Base-by-base conservation (phyloP, 2,797 vertebrate genomes). In the Microctenopoma lineatum region DNA sequence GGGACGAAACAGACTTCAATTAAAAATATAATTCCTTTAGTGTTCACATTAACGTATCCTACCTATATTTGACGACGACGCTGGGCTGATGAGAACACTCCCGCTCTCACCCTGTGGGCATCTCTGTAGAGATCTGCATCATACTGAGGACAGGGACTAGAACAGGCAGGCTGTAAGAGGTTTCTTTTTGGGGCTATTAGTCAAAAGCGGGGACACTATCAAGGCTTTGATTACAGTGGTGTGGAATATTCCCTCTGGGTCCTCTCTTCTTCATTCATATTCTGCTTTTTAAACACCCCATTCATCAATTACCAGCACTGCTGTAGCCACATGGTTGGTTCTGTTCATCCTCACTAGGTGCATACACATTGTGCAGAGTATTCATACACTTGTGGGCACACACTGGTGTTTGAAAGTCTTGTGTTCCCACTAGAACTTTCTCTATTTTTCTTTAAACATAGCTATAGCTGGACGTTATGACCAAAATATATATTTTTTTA, bases 131-230 rank as follows among this genome's bases (percentile, higher is more conserved):
- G 80, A 70, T 51, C 72, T 58, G 60, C 11, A 12, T 52, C 66
- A 48, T 44, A 7, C 45, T 0, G 64, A 61, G 79, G 34, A n/a
- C 21, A 1, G 32, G 63, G 75, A 85, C 90, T 91, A 86, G 92
- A 94, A 90, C 86, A 92, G 92, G 71, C 58, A 83, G 75, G 56
- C 80, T 84, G 83, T 81, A 79, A 70, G 75, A 84, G 73, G 75
- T 73, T 75, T 77, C 89, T 88, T 88, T 90, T 93, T 90, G 86
- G 87, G 89, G 87, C 77, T 91, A 90, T 86, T 91, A 92, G 87
- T 93, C 93, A 94, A 94, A 95, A 90, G 81, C 84, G 86, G 89
- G 84, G 87, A 91, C 86, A 87, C 84, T 77, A 91, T 91, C 92
- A 92, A 82, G 82, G 83, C 84, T 86, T 84, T 95, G 93, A 94